phyloP scores from a whole-genome alignment of 2,113 vertebrate genomes.

The Machaerirhynchus nigripectus region DNA sequence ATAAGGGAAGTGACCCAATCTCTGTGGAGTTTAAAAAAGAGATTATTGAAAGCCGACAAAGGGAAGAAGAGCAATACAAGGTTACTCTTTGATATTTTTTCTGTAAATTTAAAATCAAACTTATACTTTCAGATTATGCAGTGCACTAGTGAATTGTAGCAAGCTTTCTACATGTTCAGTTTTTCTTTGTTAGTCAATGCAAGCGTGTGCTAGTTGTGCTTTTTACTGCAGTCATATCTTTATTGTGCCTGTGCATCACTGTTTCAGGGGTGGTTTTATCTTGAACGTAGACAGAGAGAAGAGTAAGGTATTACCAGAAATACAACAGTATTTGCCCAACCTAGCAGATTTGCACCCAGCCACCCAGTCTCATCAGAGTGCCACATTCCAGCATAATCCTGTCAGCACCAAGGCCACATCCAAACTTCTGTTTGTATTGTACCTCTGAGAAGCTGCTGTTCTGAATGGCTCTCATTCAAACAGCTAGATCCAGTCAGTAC shows the following conservation, averaged over 20 bases:
- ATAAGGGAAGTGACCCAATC: slow-evolving; percentile 78
- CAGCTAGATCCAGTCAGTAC: not conserved
- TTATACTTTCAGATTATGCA: not conserved
- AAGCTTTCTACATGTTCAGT: not conserved
- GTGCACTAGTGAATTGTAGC: not conserved
- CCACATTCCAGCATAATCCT: not conserved
- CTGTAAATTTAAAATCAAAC: not conserved
- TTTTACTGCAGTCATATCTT: not conserved
- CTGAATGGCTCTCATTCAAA: not conserved
- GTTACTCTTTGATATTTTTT: slow-evolving; percentile 59
- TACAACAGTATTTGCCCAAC: not conserved
- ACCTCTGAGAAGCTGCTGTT: not conserved
- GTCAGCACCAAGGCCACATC: not conserved
- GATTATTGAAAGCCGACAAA: slow-evolving; percentile 74
- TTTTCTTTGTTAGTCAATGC: not conserved
- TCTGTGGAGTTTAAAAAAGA: slow-evolving; percentile 66
- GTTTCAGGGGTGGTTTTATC: not conserved
- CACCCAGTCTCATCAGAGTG: not conserved
- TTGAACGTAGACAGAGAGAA: not conserved
- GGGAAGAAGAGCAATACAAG: slow-evolving; percentile 70
- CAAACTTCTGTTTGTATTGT: not conserved
- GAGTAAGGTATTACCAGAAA: not conserved
- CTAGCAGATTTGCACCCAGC: not conserved
- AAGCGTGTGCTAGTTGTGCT: not conserved
- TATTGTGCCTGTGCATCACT: not conserved